Conservation (phyloP, 2,888 invertebrate genomes). For the Andricus curvator region DNA sequence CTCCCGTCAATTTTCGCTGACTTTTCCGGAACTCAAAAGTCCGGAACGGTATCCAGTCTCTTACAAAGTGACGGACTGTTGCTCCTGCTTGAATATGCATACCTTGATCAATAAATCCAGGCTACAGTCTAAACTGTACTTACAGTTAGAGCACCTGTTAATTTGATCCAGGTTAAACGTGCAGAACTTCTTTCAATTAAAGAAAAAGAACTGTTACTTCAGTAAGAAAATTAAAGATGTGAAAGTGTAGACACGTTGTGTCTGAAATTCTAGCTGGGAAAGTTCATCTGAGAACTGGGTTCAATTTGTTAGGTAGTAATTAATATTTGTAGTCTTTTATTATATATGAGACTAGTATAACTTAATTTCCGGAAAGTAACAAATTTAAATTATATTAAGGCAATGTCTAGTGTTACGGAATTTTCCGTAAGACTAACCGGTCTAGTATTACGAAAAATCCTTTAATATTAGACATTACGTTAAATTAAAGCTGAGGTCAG, state of each 20-base stretch:
- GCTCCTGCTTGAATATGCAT: neutral
- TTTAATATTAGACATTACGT: neutral
- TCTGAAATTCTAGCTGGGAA: neutral
- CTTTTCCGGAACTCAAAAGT: neutral
- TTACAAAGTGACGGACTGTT: neutral
- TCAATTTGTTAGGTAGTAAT: neutral
- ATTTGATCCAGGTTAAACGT: neutral
- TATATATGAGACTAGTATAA: neutral
- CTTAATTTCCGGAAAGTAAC: neutral
- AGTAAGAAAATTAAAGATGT: slow-evolving; percentile 1
- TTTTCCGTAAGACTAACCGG: too few relatives aligned
- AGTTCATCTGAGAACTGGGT: neutral
- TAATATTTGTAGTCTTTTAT: neutral
- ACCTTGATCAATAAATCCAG: neutral
- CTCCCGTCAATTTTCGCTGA: neutral
- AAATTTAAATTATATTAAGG: neutral
- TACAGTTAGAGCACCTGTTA: neutral
- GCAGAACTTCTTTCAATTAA: neutral
- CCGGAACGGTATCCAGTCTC: neutral
- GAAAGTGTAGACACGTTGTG: neutral
- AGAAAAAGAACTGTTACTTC: neutral
- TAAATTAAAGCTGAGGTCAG: neutral
- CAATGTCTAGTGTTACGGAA: too few relatives aligned
- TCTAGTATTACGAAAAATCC: too few relatives aligned
- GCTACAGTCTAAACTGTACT: neutral